Conservation (phyloP, 64 coral and sea anemone species). For the Anthopleura sola region DNA sequence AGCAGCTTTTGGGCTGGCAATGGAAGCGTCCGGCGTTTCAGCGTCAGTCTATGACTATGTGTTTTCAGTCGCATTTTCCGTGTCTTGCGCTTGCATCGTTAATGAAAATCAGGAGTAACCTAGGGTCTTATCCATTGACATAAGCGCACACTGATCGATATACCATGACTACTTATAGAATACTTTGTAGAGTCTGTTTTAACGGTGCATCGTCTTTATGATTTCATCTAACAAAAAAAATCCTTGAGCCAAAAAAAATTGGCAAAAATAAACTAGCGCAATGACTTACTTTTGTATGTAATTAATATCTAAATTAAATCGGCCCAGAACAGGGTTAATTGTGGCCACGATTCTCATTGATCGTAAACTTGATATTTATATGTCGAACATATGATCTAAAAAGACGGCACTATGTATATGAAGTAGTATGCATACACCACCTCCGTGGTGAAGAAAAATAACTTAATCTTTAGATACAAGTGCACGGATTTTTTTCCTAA, state of each 20-base stretch:
- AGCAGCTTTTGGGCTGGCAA: no score
- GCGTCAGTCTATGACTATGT: no score
- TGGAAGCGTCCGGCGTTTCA: no score
- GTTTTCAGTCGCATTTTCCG: not conserved
- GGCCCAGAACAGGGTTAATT: not conserved
- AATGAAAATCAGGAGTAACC: not conserved
- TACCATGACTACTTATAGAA: no score
- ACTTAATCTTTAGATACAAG: no score
- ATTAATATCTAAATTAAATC: not conserved
- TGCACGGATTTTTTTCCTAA: no score
- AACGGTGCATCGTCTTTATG: no score
- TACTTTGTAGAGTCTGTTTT: no score
- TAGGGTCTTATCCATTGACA: not conserved
- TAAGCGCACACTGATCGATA: not conserved
- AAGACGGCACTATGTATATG: not conserved
- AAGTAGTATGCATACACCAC: not conserved
- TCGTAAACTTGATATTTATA: not conserved
- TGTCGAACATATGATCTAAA: constrained; percentile 2
- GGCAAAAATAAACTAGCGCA: not conserved
- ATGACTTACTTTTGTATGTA: not conserved
- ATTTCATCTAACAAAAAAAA: not conserved
- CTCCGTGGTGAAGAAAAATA: no score
- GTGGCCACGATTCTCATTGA: not conserved
- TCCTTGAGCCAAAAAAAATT: not conserved
- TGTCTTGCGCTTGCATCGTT: not conserved